Percentiles rank a stretch among this genome's conserved stretches.
Evolutionary conservation across 2,888 invertebrate genomes (phyloP).

Genomic region (Drosophila nigricruria): DNA sequence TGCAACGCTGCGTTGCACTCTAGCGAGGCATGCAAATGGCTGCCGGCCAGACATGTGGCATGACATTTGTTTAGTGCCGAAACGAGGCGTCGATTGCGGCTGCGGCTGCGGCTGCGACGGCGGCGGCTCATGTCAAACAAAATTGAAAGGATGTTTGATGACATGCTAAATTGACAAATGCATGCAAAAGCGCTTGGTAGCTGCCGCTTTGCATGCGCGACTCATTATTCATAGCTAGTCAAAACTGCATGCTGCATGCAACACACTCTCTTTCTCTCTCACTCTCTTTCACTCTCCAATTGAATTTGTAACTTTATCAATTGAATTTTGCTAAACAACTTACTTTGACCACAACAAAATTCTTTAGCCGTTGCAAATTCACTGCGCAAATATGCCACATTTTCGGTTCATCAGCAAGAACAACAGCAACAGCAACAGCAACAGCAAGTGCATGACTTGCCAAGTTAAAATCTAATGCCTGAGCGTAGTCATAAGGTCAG

Average conservation of each 20-base stretch:
- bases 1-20: slow-evolving; percentile 52
- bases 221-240: slow-evolving; percentile 71
- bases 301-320: slow-evolving; percentile 3
- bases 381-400: slow-evolving; percentile 16
- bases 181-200: slow-evolving; percentile 75
- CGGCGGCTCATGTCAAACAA: slow-evolving; percentile 71
- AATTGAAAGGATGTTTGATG: slow-evolving; percentile 83
- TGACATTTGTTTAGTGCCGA: slow-evolving; percentile 40
- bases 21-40: slow-evolving; percentile 57
- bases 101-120: neutral
- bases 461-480: slow-evolving; percentile 47
- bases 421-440: neutral
- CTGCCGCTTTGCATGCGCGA: slow-evolving; percentile 52
- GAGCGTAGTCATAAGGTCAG: slow-evolving; percentile 67
- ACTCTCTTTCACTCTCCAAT: neutral
- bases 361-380: slow-evolving; percentile 9
- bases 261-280: neutral
- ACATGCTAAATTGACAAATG: slow-evolving; percentile 84
- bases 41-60: slow-evolving; percentile 50
- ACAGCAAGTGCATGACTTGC: slow-evolving; percentile 35
- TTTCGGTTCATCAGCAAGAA: slow-evolving; percentile 11
- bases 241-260: slow-evolving; percentile 46
- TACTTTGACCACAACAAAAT: neutral
- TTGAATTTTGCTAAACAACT: neutral
- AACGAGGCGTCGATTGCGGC: slow-evolving; percentile 40